Conservation (phyloP, 2,113 vertebrate species). For the Taurulus bubalis region DNA sequence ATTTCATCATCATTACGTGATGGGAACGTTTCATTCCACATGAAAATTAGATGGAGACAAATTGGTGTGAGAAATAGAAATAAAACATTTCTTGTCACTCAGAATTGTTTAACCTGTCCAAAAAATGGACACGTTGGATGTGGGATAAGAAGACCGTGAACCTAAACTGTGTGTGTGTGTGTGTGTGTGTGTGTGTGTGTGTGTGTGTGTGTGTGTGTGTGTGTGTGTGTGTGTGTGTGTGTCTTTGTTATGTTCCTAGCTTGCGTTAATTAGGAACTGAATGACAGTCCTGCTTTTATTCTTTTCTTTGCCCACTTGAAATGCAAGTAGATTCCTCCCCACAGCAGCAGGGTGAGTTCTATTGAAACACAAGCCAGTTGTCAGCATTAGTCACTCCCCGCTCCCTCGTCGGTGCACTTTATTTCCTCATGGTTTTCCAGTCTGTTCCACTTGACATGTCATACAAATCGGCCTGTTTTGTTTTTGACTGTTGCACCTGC, state of each 20-base stretch:
- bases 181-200: no score
- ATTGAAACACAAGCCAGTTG: slow-evolving; percentile 26
- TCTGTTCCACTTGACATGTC: slow-evolving; percentile 29
- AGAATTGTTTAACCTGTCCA: neutral
- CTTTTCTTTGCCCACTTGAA: neutral
- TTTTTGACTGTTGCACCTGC: slow-evolving; percentile 56
- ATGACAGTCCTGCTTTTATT: neutral
- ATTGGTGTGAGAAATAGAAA: neutral
- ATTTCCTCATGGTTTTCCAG: slow-evolving; percentile 26
- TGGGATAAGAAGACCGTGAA: neutral
- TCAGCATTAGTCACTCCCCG: slow-evolving; percentile 21
- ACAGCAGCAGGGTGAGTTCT: slow-evolving; percentile 6
- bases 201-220: no score
- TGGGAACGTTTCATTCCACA: neutral
- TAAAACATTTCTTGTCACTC: neutral
- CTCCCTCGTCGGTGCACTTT: slow-evolving; percentile 9
- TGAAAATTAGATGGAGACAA: neutral
- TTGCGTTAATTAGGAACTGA: neutral
- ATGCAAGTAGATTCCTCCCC: neutral
- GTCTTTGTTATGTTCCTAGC: neutral
- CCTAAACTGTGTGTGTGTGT: no score
- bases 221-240: no score
- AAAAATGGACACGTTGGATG: neutral
- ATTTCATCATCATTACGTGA: neutral
- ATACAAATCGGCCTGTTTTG: slow-evolving; percentile 39